Evolutionary conservation across 1,140 invertebrate genomes (phyloP).

Genomic region (Phenacoccus solenopsis): DNA sequence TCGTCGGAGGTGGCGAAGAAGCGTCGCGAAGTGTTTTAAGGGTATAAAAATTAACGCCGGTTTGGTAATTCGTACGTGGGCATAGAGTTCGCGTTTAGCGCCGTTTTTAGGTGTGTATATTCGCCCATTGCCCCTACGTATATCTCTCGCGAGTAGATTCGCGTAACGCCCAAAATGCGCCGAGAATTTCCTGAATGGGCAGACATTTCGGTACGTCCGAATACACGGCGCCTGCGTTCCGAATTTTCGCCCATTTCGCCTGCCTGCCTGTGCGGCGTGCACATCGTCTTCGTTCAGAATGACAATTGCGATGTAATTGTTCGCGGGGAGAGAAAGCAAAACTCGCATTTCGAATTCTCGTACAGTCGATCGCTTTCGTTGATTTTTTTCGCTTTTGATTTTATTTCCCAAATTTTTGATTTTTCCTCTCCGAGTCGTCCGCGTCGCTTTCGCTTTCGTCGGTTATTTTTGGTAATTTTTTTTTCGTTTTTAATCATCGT

Average conservation of each 20-base stretch:
- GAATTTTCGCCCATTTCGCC: background rate
- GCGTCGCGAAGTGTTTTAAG: too few species aligned
- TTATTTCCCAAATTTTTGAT: too few species aligned
- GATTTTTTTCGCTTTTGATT: background rate
- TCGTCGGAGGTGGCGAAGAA: too few species aligned
- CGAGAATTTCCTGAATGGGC: background rate
- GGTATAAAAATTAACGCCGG: too few species aligned
- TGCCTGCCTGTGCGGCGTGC: background rate
- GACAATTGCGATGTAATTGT: background rate
- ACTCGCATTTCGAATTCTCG: too few species aligned
- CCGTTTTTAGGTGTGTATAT: background rate
- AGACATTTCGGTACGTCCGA: background rate
- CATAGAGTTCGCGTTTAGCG: too few species aligned
- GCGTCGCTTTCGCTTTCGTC: too few species aligned
- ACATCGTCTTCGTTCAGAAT: background rate
- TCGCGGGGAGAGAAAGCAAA: too few species aligned
- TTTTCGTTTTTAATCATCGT: background rate
- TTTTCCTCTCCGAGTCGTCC: too few species aligned
- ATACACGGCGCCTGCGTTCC: slow-evolving; percentile 6
- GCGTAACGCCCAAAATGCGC: background rate
- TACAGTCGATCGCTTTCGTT: too few species aligned
- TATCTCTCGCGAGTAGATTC: background rate
- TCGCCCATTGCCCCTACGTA: background rate
- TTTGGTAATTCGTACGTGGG: too few species aligned
- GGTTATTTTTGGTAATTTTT: background rate